Conservation (phyloP, 1,140 invertebrate genomes). For the Cotesia glomerata region DNA sequence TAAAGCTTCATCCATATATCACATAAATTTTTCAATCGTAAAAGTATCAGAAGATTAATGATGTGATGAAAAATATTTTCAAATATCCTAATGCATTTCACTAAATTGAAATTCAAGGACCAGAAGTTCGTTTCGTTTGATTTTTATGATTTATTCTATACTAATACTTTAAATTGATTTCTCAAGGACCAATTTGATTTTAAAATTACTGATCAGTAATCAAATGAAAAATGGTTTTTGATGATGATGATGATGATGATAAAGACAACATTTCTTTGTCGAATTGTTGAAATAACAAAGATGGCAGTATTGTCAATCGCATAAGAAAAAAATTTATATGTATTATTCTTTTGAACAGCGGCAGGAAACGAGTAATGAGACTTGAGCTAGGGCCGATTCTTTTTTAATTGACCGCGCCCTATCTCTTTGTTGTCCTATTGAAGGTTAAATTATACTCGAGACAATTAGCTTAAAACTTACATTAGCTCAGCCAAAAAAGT, state of each 20-base stretch:
- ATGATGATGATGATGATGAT: no score
- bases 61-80: neutral
- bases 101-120: neutral
- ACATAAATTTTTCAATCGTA: neutral
- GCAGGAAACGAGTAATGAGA: conserved; percentile 40
- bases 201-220: no score
- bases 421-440: conserved; percentile 28
- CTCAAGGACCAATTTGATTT: no score
- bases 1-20: neutral
- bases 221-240: no score
- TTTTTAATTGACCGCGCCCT: conserved; percentile 45
- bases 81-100: neutral
- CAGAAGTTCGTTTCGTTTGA: neutral
- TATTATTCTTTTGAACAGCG: neutral
- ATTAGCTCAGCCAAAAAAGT: neutral
- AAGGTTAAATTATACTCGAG: neutral
- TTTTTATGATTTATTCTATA: no score
- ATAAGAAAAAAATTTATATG: neutral
- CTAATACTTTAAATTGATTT: no score
- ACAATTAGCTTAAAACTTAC: neutral
- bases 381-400: conserved; percentile 28
- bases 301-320: neutral
- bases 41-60: neutral
- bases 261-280: neutral
- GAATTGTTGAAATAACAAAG: neutral